These are phyloP conservation scores for Callaeas wilsoni DNA, from an alignment of 2,113 vertebrate species.

Conservation along the genomic window DNA sequence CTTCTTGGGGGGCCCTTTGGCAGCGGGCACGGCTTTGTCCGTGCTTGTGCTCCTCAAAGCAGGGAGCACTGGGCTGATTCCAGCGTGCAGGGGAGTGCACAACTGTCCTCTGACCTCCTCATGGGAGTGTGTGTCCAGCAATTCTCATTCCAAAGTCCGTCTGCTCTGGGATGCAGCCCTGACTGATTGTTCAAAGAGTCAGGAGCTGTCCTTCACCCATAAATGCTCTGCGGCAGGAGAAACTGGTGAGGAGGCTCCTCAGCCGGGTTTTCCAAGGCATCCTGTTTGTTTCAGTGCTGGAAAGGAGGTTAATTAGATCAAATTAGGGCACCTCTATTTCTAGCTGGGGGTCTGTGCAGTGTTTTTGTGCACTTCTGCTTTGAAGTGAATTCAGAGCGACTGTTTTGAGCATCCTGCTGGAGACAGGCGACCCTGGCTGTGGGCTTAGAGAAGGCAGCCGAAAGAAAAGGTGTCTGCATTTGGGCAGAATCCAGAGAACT, in stretches of 20 bases:
- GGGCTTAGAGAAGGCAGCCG: background rate
- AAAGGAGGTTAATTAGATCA: conserved; percentile 30
- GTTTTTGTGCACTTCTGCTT: background rate
- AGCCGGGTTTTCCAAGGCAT: background rate
- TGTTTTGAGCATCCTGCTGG: background rate
- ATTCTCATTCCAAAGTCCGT: background rate
- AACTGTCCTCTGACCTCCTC: background rate
- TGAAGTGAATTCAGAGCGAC: background rate
- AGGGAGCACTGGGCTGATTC: background rate
- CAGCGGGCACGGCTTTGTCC: background rate
- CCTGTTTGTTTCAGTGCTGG: background rate
- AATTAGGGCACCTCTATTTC: background rate
- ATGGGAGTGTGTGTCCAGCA: background rate
- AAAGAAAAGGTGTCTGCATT: background rate
- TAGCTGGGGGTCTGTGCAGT: background rate
- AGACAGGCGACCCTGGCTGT: fast-evolving
- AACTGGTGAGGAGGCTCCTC: background rate
- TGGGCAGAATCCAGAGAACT: background rate
- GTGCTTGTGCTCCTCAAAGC: background rate
- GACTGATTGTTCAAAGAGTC: background rate
- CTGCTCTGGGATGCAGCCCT: background rate
- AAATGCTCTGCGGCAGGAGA: fast-evolving
- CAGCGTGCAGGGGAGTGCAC: background rate
- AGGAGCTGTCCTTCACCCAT: background rate
- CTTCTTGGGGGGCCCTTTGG: background rate